Evolutionary conservation across 2,888 invertebrate species (phyloP), one percentile per base, ranked within the genome.

Genomic region (Drosophila basisetae): DNA sequence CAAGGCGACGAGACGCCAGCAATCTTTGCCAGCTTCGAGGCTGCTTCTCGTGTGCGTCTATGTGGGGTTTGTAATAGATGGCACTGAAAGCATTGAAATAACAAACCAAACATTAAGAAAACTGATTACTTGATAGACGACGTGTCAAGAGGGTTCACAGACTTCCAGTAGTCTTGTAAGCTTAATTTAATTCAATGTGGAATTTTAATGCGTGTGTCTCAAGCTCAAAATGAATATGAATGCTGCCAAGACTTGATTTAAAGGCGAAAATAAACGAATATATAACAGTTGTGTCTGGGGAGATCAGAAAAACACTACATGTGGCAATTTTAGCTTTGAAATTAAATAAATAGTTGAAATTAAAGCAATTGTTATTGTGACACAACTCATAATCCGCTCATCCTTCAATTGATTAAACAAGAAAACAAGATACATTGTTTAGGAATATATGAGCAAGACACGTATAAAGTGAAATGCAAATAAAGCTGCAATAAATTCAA

Each of bases 121-220:
- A 59, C 73, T 81, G 80, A 80, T 78, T 75, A 73, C 76, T 73
- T 64, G 80, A 66, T 68, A 60, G 63, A 54, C 66, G 67, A 56
- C 62, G 58, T 67, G 62, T 78, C 67, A 61, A 61, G 68, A 71
- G 68, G 67, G 73, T 56, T 68, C 63, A 47, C 10, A 39, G 59
- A 56, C 54, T 35, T 63, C 50, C 70, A 60, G 65, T 13, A 55
- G 64, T 70, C 56, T 72, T 63, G 72, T 61, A 64, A 62, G 84
- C 84, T 83, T 79, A 79, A 83, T 84, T 82, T 74, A 83, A 82
- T 84, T 74, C 50, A 65, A 79, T 78, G 64, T 47, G 63, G 72
- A 65, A 67, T 74, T 73, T 70, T 74, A 78, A 78, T 74, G 72
- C 69, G 43, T 50, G 56, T 13, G 2, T 52, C 58, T 72, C 56